These are phyloP conservation scores for Heteropelma amictum DNA, from an alignment of 2,888 invertebrate genomes.

Conservation along the genomic window DNA sequence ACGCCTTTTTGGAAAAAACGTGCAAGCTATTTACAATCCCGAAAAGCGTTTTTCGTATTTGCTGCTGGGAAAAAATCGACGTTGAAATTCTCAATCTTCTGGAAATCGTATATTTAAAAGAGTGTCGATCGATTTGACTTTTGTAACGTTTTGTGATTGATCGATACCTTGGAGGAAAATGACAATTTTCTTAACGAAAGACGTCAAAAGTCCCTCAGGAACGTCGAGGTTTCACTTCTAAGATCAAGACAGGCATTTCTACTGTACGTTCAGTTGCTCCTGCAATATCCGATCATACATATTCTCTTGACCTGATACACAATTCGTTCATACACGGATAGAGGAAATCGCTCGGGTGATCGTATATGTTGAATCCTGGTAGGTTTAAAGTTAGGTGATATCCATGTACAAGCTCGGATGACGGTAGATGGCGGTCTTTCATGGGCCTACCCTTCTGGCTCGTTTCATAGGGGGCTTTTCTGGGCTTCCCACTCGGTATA, in stretches of 20 bases:
- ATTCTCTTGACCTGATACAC: slow-evolving; percentile 10
- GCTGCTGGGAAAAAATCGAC: too few relatives aligned
- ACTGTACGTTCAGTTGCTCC: slow-evolving; percentile 2
- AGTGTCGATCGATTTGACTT: too few relatives aligned
- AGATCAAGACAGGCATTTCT: background rate
- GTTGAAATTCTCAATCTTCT: too few relatives aligned
- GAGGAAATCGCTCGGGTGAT: slow-evolving; percentile 9
- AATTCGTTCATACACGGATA: slow-evolving; percentile 13
- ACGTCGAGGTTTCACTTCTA: too few relatives aligned
- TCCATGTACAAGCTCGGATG: background rate
- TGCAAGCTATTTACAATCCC: too few relatives aligned
- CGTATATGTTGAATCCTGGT: slow-evolving; percentile 6
- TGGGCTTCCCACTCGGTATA: slow-evolving; percentile 8
- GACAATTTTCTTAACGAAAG: too few relatives aligned
- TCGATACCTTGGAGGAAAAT: too few relatives aligned
- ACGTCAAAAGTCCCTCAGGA: too few relatives aligned
- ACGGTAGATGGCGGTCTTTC: slow-evolving; percentile 23
- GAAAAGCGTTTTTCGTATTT: too few relatives aligned
- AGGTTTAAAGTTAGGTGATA: background rate
- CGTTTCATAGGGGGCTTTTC: slow-evolving; percentile 19
- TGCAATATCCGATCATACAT: slow-evolving; percentile 17
- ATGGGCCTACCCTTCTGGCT: background rate
- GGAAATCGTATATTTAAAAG: too few relatives aligned
- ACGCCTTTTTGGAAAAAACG: too few relatives aligned
- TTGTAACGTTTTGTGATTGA: too few relatives aligned